Evolutionary conservation across 2,888 invertebrate species (phyloP).

Genomic region (Phoenoteleia sp.): DNA sequence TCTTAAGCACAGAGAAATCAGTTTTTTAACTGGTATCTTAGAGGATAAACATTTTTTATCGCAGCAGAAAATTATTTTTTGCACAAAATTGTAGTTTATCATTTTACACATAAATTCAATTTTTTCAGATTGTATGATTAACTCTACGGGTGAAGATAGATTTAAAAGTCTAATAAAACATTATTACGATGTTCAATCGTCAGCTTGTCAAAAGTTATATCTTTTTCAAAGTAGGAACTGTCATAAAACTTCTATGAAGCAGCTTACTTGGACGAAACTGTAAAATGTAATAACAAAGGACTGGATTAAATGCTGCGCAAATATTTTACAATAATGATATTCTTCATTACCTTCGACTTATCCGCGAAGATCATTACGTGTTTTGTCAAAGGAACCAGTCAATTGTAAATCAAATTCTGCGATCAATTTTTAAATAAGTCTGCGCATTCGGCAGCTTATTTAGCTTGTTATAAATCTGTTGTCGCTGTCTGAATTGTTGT

Average conservation of each 20-base stretch:
- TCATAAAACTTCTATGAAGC: constrained; percentile 64
- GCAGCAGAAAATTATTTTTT: too few relatives aligned
- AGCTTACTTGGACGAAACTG: constrained; percentile 51
- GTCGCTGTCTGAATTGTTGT: too few relatives aligned
- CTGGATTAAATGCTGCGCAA: constrained; percentile 37
- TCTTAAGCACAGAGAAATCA: too few relatives aligned
- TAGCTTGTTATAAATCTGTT: too few relatives aligned
- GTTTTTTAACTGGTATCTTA: too few relatives aligned
- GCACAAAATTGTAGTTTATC: too few relatives aligned
- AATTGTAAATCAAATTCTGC: not conserved
- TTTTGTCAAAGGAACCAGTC: not conserved
- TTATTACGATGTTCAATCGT: constrained; percentile 64
- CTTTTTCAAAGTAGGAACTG: constrained; percentile 62
- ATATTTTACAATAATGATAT: constrained; percentile 53
- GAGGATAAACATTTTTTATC: too few relatives aligned
- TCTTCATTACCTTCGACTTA: constrained; percentile 27
- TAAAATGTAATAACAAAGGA: constrained; percentile 61
- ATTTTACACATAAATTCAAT: too few relatives aligned
- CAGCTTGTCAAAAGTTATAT: constrained; percentile 67
- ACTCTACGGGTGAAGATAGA: too few relatives aligned
- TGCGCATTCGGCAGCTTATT: not conserved
- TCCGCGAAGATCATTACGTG: constrained; percentile 27
- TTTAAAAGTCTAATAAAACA: constrained; percentile 65
- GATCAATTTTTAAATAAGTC: constrained; percentile 8
- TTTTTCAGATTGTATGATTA: too few relatives aligned